Evolutionary conservation across 2,888 invertebrate genomes (phyloP).

Genomic region (Netelia fuscicornis): DNA sequence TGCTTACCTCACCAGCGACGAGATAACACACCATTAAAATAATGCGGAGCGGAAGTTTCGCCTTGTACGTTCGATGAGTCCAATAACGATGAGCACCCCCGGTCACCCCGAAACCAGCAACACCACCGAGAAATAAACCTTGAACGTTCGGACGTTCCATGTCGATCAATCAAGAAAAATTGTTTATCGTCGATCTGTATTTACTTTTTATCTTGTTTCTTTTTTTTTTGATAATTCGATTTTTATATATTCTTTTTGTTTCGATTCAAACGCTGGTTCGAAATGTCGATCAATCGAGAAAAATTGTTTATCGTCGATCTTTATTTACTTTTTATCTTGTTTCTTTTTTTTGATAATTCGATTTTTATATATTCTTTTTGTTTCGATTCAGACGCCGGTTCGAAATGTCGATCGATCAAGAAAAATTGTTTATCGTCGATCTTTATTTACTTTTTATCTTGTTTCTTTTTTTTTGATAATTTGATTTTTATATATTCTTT

Average conservation of each 20-base stretch:
- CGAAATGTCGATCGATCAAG: not conserved
- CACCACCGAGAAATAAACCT: constrained; percentile 2
- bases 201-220: too few relatives aligned
- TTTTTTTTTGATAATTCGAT: not conserved
- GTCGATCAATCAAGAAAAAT: not conserved
- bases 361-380: too few relatives aligned
- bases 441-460: not conserved
- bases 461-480: not conserved
- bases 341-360: too few relatives aligned
- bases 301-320: too few relatives aligned
- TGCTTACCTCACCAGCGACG: constrained; percentile 17
- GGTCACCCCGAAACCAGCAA: constrained; percentile 84
- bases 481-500: not conserved
- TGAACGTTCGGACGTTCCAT: not conserved
- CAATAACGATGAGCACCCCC: constrained; percentile 40
- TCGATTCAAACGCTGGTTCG: too few relatives aligned
- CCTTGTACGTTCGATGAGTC: constrained; percentile 51
- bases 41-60: constrained; percentile 26
- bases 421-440: not conserved
- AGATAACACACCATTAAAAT: constrained; percentile 15
- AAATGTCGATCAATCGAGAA: too few relatives aligned
- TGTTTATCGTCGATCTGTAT: too few relatives aligned
- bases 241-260: too few relatives aligned
- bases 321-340: too few relatives aligned
- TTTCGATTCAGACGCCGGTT: too few relatives aligned